Conservation (phyloP, 1,140 invertebrate species). For the Acromyrmex charruanus region DNA sequence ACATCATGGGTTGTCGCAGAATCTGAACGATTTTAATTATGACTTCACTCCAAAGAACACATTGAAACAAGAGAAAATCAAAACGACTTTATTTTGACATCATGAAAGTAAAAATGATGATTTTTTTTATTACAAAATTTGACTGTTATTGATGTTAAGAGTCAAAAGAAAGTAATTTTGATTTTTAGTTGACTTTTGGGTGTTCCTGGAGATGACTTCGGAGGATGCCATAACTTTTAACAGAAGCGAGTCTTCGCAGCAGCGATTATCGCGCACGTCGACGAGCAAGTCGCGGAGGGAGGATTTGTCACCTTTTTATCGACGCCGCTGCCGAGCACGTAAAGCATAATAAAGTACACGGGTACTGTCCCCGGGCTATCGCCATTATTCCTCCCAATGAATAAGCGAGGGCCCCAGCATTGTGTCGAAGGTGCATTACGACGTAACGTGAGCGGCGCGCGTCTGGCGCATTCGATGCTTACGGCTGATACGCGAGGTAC, state of each 20-base stretch:
- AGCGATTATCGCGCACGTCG: constrained; percentile 44
- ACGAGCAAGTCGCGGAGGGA: constrained; percentile 17
- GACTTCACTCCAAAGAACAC: neutral
- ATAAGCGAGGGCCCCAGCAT: neutral
- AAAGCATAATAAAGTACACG: constrained; percentile 54
- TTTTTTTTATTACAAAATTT: no score
- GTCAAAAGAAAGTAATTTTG: no score
- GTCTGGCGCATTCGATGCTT: constrained; percentile 38
- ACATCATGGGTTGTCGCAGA: neutral
- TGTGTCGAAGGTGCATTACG: constrained; percentile 46
- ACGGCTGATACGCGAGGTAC: constrained; percentile 54
- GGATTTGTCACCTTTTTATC: constrained; percentile 64
- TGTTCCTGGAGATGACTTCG: no score
- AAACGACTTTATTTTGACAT: no score
- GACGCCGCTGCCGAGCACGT: constrained; percentile 40
- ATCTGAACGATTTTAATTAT: constrained; percentile 25
- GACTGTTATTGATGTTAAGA: no score
- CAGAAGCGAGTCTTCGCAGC: constrained; percentile 15
- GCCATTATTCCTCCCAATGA: constrained; percentile 46
- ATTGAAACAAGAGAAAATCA: no score
- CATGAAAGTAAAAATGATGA: no score
- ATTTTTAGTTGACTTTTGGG: no score
- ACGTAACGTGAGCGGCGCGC: constrained; percentile 46
- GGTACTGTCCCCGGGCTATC: constrained; percentile 51
- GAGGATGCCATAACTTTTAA: neutral